Conservation (phyloP, 2,113 vertebrate genomes). For the Mesocricetus auratus region DNA sequence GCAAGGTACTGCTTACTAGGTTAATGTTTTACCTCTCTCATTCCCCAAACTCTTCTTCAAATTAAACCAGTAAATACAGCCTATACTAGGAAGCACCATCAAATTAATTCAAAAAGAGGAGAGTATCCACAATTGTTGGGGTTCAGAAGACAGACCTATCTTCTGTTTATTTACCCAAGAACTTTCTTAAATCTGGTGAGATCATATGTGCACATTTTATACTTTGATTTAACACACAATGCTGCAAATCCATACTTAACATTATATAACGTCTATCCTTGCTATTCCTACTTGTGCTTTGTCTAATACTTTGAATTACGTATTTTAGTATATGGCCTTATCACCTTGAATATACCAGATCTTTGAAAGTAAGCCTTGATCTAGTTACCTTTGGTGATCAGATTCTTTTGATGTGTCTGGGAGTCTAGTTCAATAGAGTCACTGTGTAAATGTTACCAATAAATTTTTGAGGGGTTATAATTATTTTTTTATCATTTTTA, state of each 20-base stretch:
- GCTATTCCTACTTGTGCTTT: not conserved
- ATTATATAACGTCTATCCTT: not conserved
- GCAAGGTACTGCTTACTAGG: not conserved
- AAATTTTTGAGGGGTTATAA: not conserved
- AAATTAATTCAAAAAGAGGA: not conserved
- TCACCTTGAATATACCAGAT: not conserved
- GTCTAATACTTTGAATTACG: not conserved
- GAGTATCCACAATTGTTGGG: not conserved
- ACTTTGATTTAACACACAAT: not conserved
- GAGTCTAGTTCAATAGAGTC: not conserved
- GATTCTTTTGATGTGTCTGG: not conserved
- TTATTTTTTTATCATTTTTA: too few species aligned
- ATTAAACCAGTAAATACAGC: not conserved
- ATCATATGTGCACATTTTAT: not conserved
- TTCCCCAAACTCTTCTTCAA: not conserved
- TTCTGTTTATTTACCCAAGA: not conserved
- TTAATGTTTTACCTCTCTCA: not conserved
- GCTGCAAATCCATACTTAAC: not conserved
- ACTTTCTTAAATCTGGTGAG: not conserved
- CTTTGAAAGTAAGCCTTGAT: not conserved
- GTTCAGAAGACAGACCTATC: not conserved
- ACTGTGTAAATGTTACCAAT: not conserved
- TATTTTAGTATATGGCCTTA: not conserved
- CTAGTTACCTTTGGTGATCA: not conserved
- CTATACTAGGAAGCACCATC: accelerated